These are phyloP conservation scores for Probosciger aterrimus DNA, from an alignment of 2,113 vertebrate genomes.

Conservation along the genomic window DNA sequence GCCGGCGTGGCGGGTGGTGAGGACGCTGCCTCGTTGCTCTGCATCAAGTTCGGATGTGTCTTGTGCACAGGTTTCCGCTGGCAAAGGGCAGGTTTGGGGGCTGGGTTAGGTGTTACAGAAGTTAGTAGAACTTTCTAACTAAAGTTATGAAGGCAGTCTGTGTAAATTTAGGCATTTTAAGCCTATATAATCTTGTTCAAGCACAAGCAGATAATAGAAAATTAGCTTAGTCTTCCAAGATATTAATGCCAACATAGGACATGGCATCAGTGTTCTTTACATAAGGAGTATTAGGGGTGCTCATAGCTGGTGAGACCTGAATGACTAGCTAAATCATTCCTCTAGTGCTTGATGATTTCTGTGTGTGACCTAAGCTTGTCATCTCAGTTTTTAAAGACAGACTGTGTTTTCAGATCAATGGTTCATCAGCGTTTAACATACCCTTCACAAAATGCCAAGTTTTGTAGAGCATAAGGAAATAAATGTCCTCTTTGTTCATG, in stretches of 20 bases:
- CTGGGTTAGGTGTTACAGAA: rapidly evolving
- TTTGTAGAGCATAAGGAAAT: neutral
- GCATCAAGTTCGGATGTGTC: rapidly evolving
- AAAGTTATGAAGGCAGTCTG: rapidly evolving
- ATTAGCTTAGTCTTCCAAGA: neutral
- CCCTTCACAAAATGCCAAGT: neutral
- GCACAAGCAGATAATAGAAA: neutral
- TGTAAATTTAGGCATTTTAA: rapidly evolving
- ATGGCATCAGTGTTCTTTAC: neutral
- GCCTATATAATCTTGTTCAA: neutral
- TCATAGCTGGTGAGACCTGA: neutral
- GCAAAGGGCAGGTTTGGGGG: neutral
- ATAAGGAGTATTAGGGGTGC: too few relatives aligned
- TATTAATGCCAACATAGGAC: neutral
- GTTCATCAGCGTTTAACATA: neutral
- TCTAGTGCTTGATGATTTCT: neutral
- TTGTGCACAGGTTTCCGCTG: neutral
- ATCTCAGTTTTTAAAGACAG: neutral
- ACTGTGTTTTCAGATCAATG: neutral
- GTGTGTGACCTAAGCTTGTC: neutral
- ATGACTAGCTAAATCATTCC: neutral
- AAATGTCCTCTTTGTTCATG: neutral
- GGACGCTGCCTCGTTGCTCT: rapidly evolving
- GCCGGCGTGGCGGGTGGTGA: rapidly evolving
- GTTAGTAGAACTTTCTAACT: rapidly evolving